Percentiles rank a stretch among this genome's conserved stretches.
Conservation (phyloP, 2,113 vertebrate species). For the Baryphthengus martii region DNA sequence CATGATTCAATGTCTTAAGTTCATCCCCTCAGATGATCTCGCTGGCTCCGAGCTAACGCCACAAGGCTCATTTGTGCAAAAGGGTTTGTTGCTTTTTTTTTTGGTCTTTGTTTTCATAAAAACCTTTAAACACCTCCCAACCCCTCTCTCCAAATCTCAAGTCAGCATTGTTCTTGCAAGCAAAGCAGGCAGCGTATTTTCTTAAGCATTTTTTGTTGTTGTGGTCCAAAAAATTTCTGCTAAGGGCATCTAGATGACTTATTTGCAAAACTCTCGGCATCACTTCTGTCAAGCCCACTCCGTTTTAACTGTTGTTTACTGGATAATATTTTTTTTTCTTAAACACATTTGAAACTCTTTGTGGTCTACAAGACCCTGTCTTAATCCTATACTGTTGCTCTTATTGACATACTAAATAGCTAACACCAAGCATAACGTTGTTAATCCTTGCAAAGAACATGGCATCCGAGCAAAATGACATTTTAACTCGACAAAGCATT, state of each 20-base stretch:
- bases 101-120: not conserved
- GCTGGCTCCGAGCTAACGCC: not conserved
- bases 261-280: not conserved
- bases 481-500: not conserved
- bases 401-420: not conserved
- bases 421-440: not conserved
- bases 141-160: not conserved
- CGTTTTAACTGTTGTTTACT: not conserved
- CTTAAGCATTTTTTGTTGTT: not conserved
- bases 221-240: not conserved
- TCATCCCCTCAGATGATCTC: conserved; percentile 21
- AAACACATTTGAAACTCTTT: not conserved
- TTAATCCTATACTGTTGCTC: not conserved
- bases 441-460: not conserved
- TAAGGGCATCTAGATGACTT: not conserved
- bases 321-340: not conserved
- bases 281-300: not conserved
- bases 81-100: not conserved
- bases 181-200: not conserved
- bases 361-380: not conserved
- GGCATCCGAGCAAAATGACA: not conserved
- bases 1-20: not conserved
- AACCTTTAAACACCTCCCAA: not conserved
- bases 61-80: not conserved
- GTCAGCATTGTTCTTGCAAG: not conserved